A percentile compares a stretch with the other conserved stretches of the same genome.
Evolutionary conservation across 1,140 invertebrate species (phyloP).

Genomic region (Trigoniulus corallinus): DNA sequence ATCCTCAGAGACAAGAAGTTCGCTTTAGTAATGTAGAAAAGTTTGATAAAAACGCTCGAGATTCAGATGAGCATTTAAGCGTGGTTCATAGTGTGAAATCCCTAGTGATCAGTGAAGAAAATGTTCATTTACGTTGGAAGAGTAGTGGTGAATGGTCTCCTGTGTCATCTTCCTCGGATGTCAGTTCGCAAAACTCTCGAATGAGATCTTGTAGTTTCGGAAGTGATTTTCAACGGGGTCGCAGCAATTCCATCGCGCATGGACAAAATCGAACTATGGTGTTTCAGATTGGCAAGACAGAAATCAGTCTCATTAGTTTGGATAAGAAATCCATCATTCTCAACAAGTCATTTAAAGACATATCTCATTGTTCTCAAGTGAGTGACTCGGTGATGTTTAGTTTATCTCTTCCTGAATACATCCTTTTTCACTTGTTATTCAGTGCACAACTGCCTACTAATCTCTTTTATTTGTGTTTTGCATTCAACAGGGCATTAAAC

Average conservation of each 20-base stretch:
- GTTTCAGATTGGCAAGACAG: conserved; percentile 62
- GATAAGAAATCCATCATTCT: conserved; percentile 77
- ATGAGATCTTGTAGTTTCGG: neutral
- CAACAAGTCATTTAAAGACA: conserved; percentile 68
- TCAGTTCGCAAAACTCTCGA: neutral
- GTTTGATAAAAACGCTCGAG: neutral
- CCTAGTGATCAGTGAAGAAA: neutral
- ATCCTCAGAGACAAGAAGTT: neutral
- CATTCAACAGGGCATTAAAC: conserved; percentile 45
- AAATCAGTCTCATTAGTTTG: conserved; percentile 75
- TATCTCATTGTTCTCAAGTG: conserved; percentile 71
- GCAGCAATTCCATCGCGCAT: conserved; percentile 16
- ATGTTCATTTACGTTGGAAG: neutral
- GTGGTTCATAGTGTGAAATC: neutral
- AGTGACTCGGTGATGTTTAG: conserved; percentile 4
- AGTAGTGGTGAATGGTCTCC: neutral
- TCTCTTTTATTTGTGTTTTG: conserved; percentile 6
- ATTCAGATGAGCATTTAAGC: neutral
- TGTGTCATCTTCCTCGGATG: neutral
- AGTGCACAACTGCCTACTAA: neutral
- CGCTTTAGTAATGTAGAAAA: neutral
- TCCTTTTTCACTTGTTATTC: too few species aligned
- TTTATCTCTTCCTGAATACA: conserved; percentile 1
- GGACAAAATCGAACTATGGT: conserved; percentile 85
- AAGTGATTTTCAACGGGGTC: neutral